Evolutionary conservation across 2,888 invertebrate species (phyloP).

Genomic region (Nineta flava): DNA sequence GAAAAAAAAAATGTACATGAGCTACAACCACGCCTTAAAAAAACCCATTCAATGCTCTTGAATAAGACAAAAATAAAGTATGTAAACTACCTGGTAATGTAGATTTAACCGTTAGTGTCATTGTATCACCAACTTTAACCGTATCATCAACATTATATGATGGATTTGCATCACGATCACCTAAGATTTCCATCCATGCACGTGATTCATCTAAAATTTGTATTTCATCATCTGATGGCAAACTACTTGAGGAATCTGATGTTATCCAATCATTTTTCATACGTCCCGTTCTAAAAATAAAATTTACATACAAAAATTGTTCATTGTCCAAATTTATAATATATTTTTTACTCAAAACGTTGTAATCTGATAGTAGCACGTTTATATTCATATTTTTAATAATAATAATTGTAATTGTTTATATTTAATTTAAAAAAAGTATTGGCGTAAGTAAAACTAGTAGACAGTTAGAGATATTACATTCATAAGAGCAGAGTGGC

Average conservation of each 20-base stretch:
- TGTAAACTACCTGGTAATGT: slow-evolving; percentile 37
- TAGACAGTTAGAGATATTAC: not conserved
- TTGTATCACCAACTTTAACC: slow-evolving; percentile 57
- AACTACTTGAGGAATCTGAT: slow-evolving; percentile 28
- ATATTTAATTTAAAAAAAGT: too few species aligned
- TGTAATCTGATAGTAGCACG: too few species aligned
- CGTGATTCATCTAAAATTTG: slow-evolving; percentile 34
- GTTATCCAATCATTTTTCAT: slow-evolving; percentile 33
- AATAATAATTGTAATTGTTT: too few species aligned
- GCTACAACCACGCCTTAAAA: too few species aligned
- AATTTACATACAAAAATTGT: not conserved
- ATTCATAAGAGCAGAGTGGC: too few species aligned
- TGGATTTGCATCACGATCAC: slow-evolving; percentile 18
- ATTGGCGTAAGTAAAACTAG: too few species aligned
- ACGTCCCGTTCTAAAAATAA: slow-evolving; percentile 35
- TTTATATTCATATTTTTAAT: too few species aligned
- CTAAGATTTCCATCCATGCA: slow-evolving; percentile 54
- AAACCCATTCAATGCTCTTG: too few species aligned
- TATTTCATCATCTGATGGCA: slow-evolving; percentile 22
- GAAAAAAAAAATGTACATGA: too few species aligned
- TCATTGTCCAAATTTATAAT: too few species aligned
- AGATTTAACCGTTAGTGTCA: slow-evolving; percentile 46
- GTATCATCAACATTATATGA: slow-evolving; percentile 28
- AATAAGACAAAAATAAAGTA: too few species aligned
- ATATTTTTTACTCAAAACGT: too few species aligned